Evolutionary conservation across 2,113 vertebrate species (phyloP), one percentile per base, ranked within the genome.

Genomic region (Etia nguti): DNA sequence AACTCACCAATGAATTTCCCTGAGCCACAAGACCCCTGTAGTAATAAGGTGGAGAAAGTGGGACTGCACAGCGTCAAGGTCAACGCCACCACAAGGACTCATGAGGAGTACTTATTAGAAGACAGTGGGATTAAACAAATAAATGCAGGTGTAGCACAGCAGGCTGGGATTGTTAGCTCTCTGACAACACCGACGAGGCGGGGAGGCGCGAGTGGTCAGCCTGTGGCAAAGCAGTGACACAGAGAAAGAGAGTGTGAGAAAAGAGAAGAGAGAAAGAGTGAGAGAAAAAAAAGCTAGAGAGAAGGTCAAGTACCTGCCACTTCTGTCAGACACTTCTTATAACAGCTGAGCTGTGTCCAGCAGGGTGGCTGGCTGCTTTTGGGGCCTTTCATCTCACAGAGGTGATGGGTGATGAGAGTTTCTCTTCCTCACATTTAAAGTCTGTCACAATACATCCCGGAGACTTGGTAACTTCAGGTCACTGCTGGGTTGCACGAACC

Each of bases 221-320:
- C 73, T 75, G 87, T 80, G 87, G 88, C 20, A 34, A 83, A 73
- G 84, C 83, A 79, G 86, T 70, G 93, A 86, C 90, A 91, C 84
- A 18, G 50, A 88, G 80, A 24, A 79, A 81, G 85, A 34, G 86
- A 84, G 77, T 77, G 86, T 86, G 86, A 79, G 92, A 90, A 80
- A 46, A 80, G 60, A 80, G 41, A 86, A 80, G 62, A 82, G 81
- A 60, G 34, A 31, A 81, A 86, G 81, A 68, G 82, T 75, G 80
- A 59, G 57, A 60, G 38, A 34, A 5, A 88, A 88, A 90, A 87
- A 84, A 88, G 86, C 85, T 38, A 80, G 87, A 89, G 90, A 94
- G 87, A 93, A 94, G 95, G 95, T 96, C 94, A 95, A 95, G 91
- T 95, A 95, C 93, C 95, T 95, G 94, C 91, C 92, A 94, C 86